phyloP scores from a whole-genome alignment of 2,888 invertebrate genomes.

The Celastrina argiolus region DNA sequence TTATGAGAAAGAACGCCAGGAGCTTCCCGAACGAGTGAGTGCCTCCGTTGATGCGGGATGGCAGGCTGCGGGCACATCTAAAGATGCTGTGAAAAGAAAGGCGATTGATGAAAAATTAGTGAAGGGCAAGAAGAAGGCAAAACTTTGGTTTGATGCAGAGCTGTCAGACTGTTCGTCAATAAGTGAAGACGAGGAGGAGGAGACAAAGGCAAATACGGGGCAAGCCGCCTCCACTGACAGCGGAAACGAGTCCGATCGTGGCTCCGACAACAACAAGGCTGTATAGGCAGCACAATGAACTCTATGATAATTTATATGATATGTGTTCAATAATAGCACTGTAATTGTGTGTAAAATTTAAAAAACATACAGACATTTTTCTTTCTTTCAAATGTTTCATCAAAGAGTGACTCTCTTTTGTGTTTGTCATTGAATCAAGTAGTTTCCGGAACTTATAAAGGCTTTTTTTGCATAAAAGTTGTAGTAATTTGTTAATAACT shows the following conservation, averaged over 20 bases:
- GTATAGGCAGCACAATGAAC: conserved; percentile 26
- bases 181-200: conserved; percentile 62
- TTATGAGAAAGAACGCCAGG: conserved; percentile 87
- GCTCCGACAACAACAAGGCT: conserved; percentile 43
- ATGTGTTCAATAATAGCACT: not conserved
- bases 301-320: not conserved
- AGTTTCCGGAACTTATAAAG: no score
- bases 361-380: no score
- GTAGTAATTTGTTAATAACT: no score
- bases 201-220: conserved; percentile 35
- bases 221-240: conserved; percentile 57
- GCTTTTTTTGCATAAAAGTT: no score
- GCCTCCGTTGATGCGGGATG: conserved; percentile 92
- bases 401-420: no score
- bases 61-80: conserved; percentile 75
- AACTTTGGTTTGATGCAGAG: conserved; percentile 74
- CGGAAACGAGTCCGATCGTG: conserved; percentile 62
- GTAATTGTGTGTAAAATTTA: no score
- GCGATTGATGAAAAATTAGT: conserved; percentile 44
- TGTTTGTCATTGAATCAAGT: no score
- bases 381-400: no score
- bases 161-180: conserved; percentile 69
- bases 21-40: conserved; percentile 87
- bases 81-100: conserved; percentile 60
- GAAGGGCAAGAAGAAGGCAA: conserved; percentile 59